phyloP scores from a whole-genome alignment of 2,888 invertebrate genomes.

The Melinaea marsaeus region DNA sequence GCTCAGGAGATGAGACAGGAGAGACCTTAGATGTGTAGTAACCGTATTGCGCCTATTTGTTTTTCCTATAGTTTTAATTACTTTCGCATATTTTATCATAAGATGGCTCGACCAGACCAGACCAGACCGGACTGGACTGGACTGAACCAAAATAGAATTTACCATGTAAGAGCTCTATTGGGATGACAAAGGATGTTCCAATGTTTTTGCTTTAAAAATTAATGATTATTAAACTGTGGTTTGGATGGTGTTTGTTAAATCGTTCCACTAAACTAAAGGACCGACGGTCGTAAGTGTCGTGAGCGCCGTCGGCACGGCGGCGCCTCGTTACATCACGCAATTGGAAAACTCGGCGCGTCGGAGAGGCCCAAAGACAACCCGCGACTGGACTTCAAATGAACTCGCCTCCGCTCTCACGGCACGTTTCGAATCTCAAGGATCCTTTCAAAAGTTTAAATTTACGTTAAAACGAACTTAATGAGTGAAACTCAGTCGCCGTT shows the following conservation, averaged over 20 bases:
- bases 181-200: too few species aligned
- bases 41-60: constrained; percentile 31
- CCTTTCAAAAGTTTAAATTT: constrained; percentile 69
- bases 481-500: constrained; percentile 44
- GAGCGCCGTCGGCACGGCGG: constrained; percentile 52
- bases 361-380: constrained; percentile 52
- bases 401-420: constrained; percentile 44
- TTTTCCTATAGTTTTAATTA: constrained; percentile 27
- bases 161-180: too few species aligned
- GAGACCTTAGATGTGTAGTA: constrained; percentile 31
- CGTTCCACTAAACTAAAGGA: constrained; percentile 37
- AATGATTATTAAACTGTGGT: neutral
- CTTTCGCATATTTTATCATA: constrained; percentile 5
- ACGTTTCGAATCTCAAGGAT: constrained; percentile 55
- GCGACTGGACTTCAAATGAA: constrained; percentile 55
- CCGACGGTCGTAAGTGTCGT: constrained; percentile 38
- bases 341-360: constrained; percentile 66
- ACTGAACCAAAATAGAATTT: too few species aligned
- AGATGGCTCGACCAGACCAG: neutral
- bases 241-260: constrained; percentile 32
- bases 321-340: constrained; percentile 70
- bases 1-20: constrained; percentile 45
- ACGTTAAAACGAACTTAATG: constrained; percentile 65
- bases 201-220: neutral
- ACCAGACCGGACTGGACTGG: too few species aligned